Evolutionary conservation across 2,888 invertebrate genomes (phyloP), one percentile per base, ranked within the genome.

Genomic region (Hecatera dysodea): DNA sequence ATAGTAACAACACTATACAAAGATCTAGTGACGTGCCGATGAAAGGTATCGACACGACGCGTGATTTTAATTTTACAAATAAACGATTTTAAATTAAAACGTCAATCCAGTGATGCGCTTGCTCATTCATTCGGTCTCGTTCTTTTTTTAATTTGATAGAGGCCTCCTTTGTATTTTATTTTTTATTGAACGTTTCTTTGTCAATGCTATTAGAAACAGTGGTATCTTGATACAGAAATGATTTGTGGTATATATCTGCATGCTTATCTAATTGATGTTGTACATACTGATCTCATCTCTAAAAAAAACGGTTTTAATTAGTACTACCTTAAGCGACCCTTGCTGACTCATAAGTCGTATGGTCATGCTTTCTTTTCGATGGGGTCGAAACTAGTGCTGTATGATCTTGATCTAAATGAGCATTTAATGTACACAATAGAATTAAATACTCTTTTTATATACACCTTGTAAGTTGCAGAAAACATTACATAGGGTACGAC

Each of bases 51-150:
- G 86, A 86, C 60, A 62, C 55, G 65, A 67, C 42, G 67, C 84
- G 86, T 87, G 83, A 78, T 72, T 87, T 85, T 81, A 84, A 88
- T 89, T 85, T 90, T 84, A 89, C 81, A 90, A 90, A 90, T 92
- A 90, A 92, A 90, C 90, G 85, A 84, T 87, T 90, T 91, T 89
- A 91, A 89, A 93, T 93, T 92, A 90, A 93, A 89, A 86, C 89
- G 92, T 93, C 93, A 92, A 75, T 92, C 91, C 62, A 87, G 77
- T 61, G 75, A 77, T 81, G 80, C 81, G 86, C 83, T 85, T 84
- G 85, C 75, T 79, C 77, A 72, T 75, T 70, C 63, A 48, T 67
- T 71, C 15, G 48, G 27, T 74, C 74, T 66, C 12, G 59, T 66
- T 81, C 27, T 64, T 81, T 78, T 80, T 80, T 67, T 67, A 27